These are phyloP conservation scores for Paracentrotus lividus DNA, from an alignment of 53 echinoderm and acorn worm genomes.

Conservation along the genomic window DNA sequence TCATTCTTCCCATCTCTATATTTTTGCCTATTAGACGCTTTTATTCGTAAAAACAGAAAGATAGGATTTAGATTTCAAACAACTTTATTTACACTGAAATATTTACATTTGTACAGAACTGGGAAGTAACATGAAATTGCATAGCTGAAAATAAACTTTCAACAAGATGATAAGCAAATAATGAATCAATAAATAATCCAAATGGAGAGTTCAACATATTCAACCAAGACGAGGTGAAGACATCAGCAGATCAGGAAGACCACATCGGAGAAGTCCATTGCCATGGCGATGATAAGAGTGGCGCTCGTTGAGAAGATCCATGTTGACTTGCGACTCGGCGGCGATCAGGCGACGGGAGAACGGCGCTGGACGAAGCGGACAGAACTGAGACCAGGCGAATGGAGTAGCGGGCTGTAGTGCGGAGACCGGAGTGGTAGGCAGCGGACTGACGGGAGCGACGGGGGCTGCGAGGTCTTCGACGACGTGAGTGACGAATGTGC, in stretches of 20 bases:
- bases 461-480: background rate
- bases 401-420: background rate
- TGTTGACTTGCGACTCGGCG: background rate
- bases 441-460: background rate
- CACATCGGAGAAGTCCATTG: background rate
- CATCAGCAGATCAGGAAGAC: background rate
- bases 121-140: background rate
- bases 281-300: background rate
- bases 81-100: no score
- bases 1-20: no score
- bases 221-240: slow-evolving; percentile 6
- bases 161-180: background rate
- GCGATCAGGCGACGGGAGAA: background rate
- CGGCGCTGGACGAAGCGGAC: background rate
- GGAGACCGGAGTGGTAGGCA: background rate
- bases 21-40: no score
- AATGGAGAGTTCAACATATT: background rate
- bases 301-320: background rate
- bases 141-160: background rate
- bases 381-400: background rate
- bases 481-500: background rate
- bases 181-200: background rate
- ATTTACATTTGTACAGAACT: no score
- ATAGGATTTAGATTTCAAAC: no score
- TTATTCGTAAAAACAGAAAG: no score